Base-by-base conservation (phyloP, 1,140 invertebrate genomes). In the Galleria mellonella region DNA sequence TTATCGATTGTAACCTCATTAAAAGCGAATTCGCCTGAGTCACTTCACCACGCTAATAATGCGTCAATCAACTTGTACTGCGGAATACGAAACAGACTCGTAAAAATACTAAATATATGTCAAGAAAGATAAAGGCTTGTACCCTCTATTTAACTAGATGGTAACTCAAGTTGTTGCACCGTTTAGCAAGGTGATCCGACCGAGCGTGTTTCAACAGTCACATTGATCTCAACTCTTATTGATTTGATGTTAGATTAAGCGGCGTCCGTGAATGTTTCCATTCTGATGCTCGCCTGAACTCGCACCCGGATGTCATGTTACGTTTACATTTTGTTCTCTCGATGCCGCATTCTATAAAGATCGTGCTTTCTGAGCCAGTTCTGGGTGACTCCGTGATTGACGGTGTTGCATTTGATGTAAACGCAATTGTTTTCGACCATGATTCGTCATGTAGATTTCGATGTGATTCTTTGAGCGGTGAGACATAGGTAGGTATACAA, bases 271-370 rank as follows among this genome's bases (percentile, higher is more conserved):
- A 64, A 76, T 67, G 68, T 75, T 70, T 70, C 66, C 71, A 69
- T 72, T 72, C 67, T 62, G 61, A 62, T 77, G 64, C 49, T 51
- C 51, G 52, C 50, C 62, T 76, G 70, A 72, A 71, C 68, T 64
- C 49, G 68, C 72, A 72, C 67, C 74, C 71, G 72, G 72, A 82
- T 76, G 74, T 76, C 72, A 64, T 73, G 67, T 71, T 70, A 38
- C 47, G 52, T 66, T 67, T 65, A 65, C 63, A 70, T 67, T 67
- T 60, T 55, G 64, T 60, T 53, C 58, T 64, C 49, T 66, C 58
- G 65, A 68, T 64, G 49, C 47, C 48, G 56, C 43, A 49, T 62
- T 55, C 45, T 55, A 57, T 59, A 51, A 43, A 47, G 43, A 38
- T 68, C 62, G 59, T 67, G 66, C 47, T 32, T 23, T 55, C 17